Conservation (phyloP, 1,140 invertebrate genomes). For the Drosophila teissieri region DNA sequence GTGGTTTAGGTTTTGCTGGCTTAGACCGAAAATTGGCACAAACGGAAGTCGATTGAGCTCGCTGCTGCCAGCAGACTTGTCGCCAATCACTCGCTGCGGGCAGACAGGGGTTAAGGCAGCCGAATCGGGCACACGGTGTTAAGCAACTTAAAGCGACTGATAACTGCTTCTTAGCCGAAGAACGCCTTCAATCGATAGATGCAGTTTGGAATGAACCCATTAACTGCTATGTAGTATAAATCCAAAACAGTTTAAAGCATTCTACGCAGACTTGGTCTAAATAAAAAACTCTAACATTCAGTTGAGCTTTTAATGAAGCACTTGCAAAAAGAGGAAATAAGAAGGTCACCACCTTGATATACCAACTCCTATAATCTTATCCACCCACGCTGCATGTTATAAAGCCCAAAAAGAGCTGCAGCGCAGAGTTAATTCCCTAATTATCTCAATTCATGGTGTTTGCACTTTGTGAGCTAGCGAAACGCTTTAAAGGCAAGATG, state of each 20-base stretch:
- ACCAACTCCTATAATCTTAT: not conserved
- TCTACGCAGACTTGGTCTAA: not conserved
- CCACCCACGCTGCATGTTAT: too few species aligned
- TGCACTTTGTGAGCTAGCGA: not conserved
- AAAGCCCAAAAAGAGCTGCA: not conserved
- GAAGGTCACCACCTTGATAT: not conserved
- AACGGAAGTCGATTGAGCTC: slow-evolving; percentile 66
- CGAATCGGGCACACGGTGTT: not conserved
- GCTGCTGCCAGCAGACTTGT: slow-evolving; percentile 31
- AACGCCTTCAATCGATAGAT: too few species aligned
- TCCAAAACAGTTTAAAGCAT: too few species aligned
- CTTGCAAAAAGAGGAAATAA: too few species aligned
- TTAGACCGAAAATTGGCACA: slow-evolving; percentile 65
- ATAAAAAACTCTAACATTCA: not conserved
- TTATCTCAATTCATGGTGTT: not conserved
- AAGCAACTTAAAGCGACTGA: not conserved
- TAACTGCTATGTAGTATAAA: too few species aligned
- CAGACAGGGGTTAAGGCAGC: not conserved
- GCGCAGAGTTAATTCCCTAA: not conserved
- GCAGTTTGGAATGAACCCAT: too few species aligned
- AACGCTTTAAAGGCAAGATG: not conserved
- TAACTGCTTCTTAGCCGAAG: too few species aligned
- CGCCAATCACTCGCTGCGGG: slow-evolving; percentile 14
- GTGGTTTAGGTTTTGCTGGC: slow-evolving; percentile 17
- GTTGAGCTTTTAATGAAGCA: not conserved